Conservation (phyloP, 37 sponge, comb jelly and placozoan genomes). For the Agelas oroides region DNA sequence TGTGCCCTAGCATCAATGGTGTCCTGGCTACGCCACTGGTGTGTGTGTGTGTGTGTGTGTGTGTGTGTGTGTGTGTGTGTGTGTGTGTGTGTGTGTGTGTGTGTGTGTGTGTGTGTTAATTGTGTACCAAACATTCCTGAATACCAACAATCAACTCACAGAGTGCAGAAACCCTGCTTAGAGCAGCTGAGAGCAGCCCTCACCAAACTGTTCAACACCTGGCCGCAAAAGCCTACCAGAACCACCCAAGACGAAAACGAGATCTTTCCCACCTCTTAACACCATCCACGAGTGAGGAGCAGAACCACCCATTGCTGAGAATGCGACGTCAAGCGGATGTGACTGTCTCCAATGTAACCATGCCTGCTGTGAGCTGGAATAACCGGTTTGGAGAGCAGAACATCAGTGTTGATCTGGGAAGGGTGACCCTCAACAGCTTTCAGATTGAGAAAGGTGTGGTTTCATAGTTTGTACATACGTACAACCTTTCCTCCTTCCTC, state of each 20-base stretch:
- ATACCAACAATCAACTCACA: background rate
- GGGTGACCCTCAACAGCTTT: conserved; percentile 50
- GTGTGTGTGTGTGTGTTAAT: background rate
- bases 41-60: background rate
- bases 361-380: conserved; percentile 74
- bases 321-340: conserved; percentile 8
- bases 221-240: conserved; percentile 54
- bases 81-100: conserved; percentile 27
- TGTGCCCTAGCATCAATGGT: too few relatives aligned
- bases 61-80: conserved; percentile 28
- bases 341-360: conserved; percentile 48
- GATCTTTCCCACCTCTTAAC: conserved; percentile 44
- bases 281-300: background rate
- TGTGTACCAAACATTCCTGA: too few relatives aligned
- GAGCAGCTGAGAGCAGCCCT: conserved; percentile 5
- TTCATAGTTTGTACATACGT: background rate
- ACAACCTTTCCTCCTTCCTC: background rate
- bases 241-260: conserved; percentile 44
- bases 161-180: conserved; percentile 55
- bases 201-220: conserved; percentile 30
- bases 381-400: conserved; percentile 69
- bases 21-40: too few relatives aligned
- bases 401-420: conserved; percentile 64
- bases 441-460: conserved; percentile 55
- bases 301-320: background rate